Base-by-base conservation (phyloP, 2,888 invertebrate species). In the Hermaeophaga mercurialis region DNA sequence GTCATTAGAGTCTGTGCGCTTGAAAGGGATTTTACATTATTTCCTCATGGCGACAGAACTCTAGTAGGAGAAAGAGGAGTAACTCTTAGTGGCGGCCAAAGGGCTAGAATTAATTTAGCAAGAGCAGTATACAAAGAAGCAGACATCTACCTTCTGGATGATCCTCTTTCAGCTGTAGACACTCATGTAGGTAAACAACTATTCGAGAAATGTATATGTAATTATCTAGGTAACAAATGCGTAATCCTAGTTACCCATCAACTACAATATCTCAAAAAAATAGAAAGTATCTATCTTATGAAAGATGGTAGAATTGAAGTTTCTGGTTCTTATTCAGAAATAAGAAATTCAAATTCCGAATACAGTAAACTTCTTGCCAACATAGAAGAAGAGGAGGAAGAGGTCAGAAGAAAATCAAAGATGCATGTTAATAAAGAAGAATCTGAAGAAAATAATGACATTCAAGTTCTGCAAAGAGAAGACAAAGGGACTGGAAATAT, bases 81-180 rank as follows among this genome's bases (percentile, higher is more conserved):
- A 2, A 85, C 84, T 55, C 75, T 90, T 22, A 87, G 87, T 71
- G 89, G 85, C 71, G 90, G 94, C 1, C 94, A 94, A 74, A 86
- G 90, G 62, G 94, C 94, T 0, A 84, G 95, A 62, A 88, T 96
- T 46, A 91, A 90, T 47, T 81, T 96, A 36, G 93, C 91, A 0
- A 84, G 94, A 61, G 88, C 92, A 0, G 85, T 93, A 1, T 94
- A 93, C 76, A 85, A 87, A 39, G 85, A 91, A 55, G 86, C 90
- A 0, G 90, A 92, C 60, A 87, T 94, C 59, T 94, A 92, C 72
- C 77, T 94, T 8, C 78, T 95, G 47, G 94, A 95, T 74, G 94
- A 94, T 79, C 94, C 94, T 0, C 79, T 94, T 17, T 89, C 91
- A 61, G 94, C 94, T 0, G 94, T 94, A 7, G 95, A 95, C 78